These are phyloP conservation scores for Toxostoma redivivum DNA, from an alignment of 2,113 vertebrate species.

Conservation along the genomic window DNA sequence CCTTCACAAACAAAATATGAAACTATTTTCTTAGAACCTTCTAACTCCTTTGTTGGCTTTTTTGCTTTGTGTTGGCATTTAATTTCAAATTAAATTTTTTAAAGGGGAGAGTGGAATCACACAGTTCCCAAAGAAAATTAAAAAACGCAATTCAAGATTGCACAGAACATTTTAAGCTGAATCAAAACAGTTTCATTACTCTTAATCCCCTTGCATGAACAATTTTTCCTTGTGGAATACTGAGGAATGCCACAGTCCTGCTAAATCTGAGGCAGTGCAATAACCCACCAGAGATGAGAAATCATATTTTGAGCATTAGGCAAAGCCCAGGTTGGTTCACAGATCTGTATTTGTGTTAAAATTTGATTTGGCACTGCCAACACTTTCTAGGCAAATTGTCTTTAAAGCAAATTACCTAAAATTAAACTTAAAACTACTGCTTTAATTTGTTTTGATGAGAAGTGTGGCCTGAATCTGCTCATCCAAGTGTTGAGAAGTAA, in stretches of 20 bases:
- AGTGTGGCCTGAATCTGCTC: neutral
- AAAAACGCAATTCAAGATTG: neutral
- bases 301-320: neutral
- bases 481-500: neutral
- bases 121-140: neutral
- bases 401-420: neutral
- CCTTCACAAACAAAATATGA: neutral
- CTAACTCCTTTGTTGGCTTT: neutral
- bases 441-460: neutral
- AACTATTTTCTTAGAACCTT: neutral
- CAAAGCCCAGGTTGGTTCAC: neutral
- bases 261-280: neutral
- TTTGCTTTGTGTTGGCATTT: neutral
- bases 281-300: neutral
- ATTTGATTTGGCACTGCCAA: neutral
- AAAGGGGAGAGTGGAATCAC: neutral
- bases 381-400: neutral
- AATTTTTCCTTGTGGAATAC: neutral
- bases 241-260: neutral
- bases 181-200: neutral
- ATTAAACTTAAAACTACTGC: neutral
- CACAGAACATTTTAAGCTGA: neutral
- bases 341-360: neutral
- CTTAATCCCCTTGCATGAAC: neutral
- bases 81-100: neutral